Percentiles rank a stretch among this genome's conserved stretches.
Conservation (phyloP, 2,797 vertebrate species). For the Rhyacichthys aspro region DNA sequence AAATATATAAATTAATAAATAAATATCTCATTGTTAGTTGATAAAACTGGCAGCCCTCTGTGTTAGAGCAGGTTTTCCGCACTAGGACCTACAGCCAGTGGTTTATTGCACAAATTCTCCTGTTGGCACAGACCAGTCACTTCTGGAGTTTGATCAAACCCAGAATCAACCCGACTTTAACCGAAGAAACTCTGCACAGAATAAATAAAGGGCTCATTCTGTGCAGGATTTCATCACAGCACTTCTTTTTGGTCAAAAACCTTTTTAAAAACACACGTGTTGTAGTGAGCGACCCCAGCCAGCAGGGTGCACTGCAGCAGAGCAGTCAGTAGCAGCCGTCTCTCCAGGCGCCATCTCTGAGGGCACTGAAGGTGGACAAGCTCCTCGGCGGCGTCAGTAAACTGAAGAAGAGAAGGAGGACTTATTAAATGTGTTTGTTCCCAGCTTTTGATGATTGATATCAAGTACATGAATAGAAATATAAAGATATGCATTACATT, state of each 20-base stretch:
- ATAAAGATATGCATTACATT: too few species aligned
- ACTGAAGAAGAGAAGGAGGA: conserved; percentile 66
- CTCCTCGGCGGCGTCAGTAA: conserved; percentile 93
- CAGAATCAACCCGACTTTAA: conserved; percentile 34
- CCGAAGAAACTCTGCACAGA: conserved; percentile 56
- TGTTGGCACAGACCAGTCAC: conserved; percentile 51
- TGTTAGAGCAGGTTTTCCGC: conserved; percentile 17
- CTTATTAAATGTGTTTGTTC: too few species aligned
- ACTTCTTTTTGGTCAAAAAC: conserved; percentile 28
- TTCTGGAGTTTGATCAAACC: background rate
- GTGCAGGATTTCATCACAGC: conserved; percentile 36
- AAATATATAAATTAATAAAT: conserved; percentile 41
- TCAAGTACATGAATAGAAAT: too few species aligned
- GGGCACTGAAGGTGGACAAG: conserved; percentile 88
- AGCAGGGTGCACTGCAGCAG: conserved; percentile 79
- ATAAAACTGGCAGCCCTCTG: conserved; percentile 53
- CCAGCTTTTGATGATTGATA: too few species aligned
- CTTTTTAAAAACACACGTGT: conserved; percentile 17
- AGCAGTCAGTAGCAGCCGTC: conserved; percentile 90
- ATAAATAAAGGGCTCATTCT: too few species aligned
- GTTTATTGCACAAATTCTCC: conserved; percentile 65
- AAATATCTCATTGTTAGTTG: conserved; percentile 25
- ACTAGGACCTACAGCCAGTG: conserved; percentile 27
- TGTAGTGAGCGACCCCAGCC: conserved; percentile 79
- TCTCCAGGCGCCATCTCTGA: conserved; percentile 89